These are phyloP conservation scores for Helicoverpa assulta DNA, from an alignment of 2,888 invertebrate species.

Conservation along the genomic window DNA sequence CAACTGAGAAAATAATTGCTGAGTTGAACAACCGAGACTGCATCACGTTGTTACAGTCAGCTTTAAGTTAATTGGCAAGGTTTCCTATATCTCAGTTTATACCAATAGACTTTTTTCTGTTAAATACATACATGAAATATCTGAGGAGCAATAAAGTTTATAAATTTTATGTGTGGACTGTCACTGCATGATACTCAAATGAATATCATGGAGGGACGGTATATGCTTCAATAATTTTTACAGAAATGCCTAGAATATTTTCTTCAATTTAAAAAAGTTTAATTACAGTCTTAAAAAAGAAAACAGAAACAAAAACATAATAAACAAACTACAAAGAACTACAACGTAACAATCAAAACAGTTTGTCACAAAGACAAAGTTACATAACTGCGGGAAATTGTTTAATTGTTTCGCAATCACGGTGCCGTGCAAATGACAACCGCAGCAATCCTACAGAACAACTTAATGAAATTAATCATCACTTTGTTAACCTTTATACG, in stretches of 20 bases:
- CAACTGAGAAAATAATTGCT: slow-evolving; percentile 1
- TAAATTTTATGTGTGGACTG: no score
- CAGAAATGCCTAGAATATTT: no score
- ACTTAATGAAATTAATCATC: slow-evolving; percentile 67
- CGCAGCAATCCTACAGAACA: slow-evolving; percentile 48
- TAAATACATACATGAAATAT: no score
- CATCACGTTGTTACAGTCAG: neutral
- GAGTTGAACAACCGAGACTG: neutral
- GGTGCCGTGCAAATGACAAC: slow-evolving; percentile 60
- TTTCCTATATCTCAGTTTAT: neutral
- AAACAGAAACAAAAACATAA: neutral
- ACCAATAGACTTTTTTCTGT: no score
- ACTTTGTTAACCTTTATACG: slow-evolving; percentile 46
- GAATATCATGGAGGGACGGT: no score
- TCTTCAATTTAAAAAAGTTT: no score
- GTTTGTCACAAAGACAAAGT: slow-evolving; percentile 40
- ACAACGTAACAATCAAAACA: slow-evolving; percentile 17
- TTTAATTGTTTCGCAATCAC: slow-evolving; percentile 60
- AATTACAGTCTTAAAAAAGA: no score
- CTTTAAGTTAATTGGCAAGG: neutral
- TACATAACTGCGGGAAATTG: slow-evolving; percentile 43
- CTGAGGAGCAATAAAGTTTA: no score
- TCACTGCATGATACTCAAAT: no score
- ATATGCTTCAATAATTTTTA: no score
- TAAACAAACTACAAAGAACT: neutral